Evolutionary conservation across 2,113 vertebrate genomes (phyloP), one percentile per base, ranked within the genome.

Genomic region (Pseudonaja textilis): DNA sequence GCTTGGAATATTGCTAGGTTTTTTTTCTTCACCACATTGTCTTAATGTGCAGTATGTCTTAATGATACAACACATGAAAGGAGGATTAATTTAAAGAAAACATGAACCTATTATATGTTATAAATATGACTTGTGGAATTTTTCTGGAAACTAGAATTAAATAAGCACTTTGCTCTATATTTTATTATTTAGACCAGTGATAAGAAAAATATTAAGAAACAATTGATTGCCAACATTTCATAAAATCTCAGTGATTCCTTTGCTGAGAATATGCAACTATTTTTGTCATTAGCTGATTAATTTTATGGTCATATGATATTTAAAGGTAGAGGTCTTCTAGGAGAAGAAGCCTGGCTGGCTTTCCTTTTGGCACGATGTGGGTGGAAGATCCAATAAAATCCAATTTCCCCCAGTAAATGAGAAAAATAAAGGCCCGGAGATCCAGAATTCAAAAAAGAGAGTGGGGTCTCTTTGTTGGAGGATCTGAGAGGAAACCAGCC

Each of bases 261-360:
- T 94, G 50, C 89, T 94, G 64, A 92, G 93, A 29, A 39, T n/a
- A 59, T 23, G 90, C 93, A 87, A 74, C 57, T 25, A 69, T 88
- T 90, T 93, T 91, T 42, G 9, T 74, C 22, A 93, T 61, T 93
- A 39, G 39, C 5, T 86, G 89, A n/a, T 81, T 20, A 92, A 93
- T 87, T 89, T 5, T 52, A 42, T 91, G 92, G 87, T 74, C 2
- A 94, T 92, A 39, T 39, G 69, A 22, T 5, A 6, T 88, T 64
- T 0, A 39, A 47, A 16, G 16, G 11, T 54, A 54, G 14, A 4
- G 16, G 16, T 16, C 54, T 55, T 55, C 54, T 55, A 55, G 54
- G 54, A 55, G 4, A 5, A 55, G 16, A 55, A 55, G 54, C 16
- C 3, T 4, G 12, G 4, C 54, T 18, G 54, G 16, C 54, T 55